Evolutionary conservation across 1,140 invertebrate species (phyloP).

Genomic region (Papilio machaon): DNA sequence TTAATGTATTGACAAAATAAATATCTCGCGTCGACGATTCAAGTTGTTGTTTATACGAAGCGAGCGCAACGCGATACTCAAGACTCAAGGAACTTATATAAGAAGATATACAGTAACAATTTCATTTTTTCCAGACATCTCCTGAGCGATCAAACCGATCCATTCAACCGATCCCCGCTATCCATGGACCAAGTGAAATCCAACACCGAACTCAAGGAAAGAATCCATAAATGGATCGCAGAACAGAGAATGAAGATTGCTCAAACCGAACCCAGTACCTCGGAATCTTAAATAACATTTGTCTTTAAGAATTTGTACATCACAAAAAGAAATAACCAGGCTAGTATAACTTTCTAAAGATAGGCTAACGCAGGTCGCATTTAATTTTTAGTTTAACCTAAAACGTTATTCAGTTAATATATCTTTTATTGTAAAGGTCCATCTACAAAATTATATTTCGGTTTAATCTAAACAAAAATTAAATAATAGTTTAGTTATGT

Average conservation of each 20-base stretch:
- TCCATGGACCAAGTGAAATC: slow-evolving; percentile 96
- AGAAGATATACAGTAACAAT: background rate
- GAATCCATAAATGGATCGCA: slow-evolving; percentile 92
- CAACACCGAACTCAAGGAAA: slow-evolving; percentile 88
- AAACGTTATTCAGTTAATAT: background rate
- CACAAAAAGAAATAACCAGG: background rate
- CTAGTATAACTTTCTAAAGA: background rate
- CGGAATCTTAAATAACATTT: slow-evolving; percentile 23
- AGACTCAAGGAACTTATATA: too few relatives aligned
- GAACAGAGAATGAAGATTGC: slow-evolving; percentile 81
- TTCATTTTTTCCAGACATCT: slow-evolving; percentile 85
- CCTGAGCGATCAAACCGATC: slow-evolving; percentile 96
- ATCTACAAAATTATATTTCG: background rate
- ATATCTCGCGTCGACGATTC: too few relatives aligned
- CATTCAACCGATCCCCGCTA: slow-evolving; percentile 95
- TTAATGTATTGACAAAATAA: too few relatives aligned
- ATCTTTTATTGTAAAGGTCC: background rate
- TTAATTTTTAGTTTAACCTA: background rate
- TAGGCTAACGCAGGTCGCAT: background rate
- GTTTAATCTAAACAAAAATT: background rate
- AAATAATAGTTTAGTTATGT: background rate
- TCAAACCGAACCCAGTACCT: slow-evolving; percentile 45
- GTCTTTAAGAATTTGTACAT: slow-evolving; percentile 18
- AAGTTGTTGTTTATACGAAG: too few relatives aligned
- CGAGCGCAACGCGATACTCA: too few relatives aligned